A percentile compares a stretch with the other conserved stretches of the same genome.
Conservation (phyloP, 1,140 invertebrate genomes). For the Zaprionus davidi region DNA sequence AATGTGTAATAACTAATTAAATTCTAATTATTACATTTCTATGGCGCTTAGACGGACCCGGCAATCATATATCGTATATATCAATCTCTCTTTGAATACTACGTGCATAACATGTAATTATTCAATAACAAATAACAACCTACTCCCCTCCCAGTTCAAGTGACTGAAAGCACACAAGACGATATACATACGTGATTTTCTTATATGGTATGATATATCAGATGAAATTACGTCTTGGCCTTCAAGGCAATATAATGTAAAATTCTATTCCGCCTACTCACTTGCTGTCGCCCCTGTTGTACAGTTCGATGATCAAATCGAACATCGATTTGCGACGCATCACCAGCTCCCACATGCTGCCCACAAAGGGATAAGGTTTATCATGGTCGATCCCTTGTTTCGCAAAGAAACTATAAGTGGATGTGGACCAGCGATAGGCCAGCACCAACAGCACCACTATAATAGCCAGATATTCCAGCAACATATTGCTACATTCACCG, state of each 20-base stretch:
- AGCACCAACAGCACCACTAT: conserved; percentile 43
- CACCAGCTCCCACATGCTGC: conserved; percentile 57
- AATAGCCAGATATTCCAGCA: conserved; percentile 59
- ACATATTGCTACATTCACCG: conserved; percentile 46
- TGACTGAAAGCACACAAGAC: background rate
- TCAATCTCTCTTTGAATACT: background rate
- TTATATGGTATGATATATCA: conserved; percentile 4
- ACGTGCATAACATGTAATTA: background rate
- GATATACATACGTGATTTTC: background rate
- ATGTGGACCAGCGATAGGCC: conserved; percentile 67
- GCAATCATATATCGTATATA: background rate
- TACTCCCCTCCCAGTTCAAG: background rate
- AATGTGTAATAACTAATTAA: background rate
- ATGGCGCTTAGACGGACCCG: background rate
- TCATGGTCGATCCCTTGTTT: conserved; percentile 56
- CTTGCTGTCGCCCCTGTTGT: conserved; percentile 57
- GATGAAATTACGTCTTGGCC: conserved; percentile 4
- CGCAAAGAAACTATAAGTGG: conserved; percentile 70
- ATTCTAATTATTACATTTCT: background rate
- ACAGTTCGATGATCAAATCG: conserved; percentile 63
- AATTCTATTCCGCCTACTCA: conserved; percentile 43
- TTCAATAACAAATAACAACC: background rate
- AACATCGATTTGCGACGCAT: conserved; percentile 57
- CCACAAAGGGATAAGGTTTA: conserved; percentile 65
- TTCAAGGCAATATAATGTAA: conserved; percentile 10